Conservation (phyloP, 2,888 invertebrate genomes). For the Lithophane ornitopus region DNA sequence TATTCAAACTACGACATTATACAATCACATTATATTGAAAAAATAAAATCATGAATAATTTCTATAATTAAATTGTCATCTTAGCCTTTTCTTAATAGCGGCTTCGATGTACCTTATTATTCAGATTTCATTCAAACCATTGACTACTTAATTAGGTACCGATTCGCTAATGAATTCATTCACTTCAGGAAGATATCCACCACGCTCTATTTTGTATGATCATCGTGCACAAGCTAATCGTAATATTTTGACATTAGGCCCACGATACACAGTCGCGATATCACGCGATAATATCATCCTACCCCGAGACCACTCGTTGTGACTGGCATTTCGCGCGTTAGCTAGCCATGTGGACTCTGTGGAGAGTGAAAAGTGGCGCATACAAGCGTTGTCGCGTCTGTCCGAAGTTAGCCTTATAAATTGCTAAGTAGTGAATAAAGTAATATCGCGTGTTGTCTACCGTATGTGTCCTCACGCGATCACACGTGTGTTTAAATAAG, state of each 20-base stretch:
- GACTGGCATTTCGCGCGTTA: too few relatives aligned
- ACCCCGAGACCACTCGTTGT: neutral
- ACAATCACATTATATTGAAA: too few relatives aligned
- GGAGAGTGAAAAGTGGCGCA: conserved; percentile 1
- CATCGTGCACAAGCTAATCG: conserved; percentile 10
- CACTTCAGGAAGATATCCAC: conserved; percentile 47
- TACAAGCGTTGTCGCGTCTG: conserved; percentile 6
- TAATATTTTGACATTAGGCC: conserved; percentile 56
- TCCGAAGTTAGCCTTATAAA: conserved; percentile 24
- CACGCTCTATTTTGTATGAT: conserved; percentile 56
- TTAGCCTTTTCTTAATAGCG: neutral
- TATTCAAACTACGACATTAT: neutral
- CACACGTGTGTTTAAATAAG: conserved; percentile 44
- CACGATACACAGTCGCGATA: conserved; percentile 1
- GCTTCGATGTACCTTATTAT: neutral
- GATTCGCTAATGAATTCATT: conserved; percentile 30
- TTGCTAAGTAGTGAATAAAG: conserved; percentile 30
- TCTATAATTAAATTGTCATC: neutral
- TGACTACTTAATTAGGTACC: conserved; percentile 18
- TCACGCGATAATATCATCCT: neutral
- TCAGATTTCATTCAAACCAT: conserved; percentile 31
- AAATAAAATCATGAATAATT: neutral
- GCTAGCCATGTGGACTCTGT: neutral
- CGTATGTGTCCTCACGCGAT: conserved; percentile 46
- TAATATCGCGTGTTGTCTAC: conserved; percentile 48